These are phyloP conservation scores for Phoxinus dragarum DNA, from an alignment of 2,797 vertebrate genomes.

Conservation along the genomic window DNA sequence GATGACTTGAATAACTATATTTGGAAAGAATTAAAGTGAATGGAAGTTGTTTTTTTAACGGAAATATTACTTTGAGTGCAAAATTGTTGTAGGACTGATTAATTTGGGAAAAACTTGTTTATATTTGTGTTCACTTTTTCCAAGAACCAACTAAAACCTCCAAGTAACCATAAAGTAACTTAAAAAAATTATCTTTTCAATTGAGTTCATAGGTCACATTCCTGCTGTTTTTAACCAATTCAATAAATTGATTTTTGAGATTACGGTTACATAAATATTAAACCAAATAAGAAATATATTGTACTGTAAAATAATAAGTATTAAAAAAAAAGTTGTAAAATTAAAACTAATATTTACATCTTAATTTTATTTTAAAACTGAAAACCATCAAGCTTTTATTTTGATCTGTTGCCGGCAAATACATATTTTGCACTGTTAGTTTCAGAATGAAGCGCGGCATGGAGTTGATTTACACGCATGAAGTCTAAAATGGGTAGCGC, in stretches of 20 bases:
- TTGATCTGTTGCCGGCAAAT: no score
- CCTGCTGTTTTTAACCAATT: not conserved
- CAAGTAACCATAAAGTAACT: no score
- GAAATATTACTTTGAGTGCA: not conserved
- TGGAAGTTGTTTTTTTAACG: not conserved
- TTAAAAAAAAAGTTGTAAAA: no score
- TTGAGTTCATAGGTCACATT: not conserved
- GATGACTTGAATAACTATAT: not conserved
- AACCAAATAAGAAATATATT: not conserved
- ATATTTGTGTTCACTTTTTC: not conserved
- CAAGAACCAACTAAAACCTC: not conserved
- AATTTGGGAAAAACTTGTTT: not conserved
- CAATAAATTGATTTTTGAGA: not conserved
- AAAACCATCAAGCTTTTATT: no score
- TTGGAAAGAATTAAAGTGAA: not conserved
- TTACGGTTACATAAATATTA: not conserved
- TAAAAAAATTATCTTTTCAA: not conserved
- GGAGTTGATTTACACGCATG: not conserved
- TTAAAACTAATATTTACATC: no score
- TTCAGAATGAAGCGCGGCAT: not conserved
- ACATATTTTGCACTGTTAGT: not conserved
- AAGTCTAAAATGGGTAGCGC: not conserved
- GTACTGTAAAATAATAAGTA: not conserved
- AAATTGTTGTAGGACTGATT: not conserved
- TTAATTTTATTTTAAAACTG: no score